These are phyloP conservation scores for Labeo catla DNA, from an alignment of 2,113 vertebrate genomes.

Conservation along the genomic window DNA sequence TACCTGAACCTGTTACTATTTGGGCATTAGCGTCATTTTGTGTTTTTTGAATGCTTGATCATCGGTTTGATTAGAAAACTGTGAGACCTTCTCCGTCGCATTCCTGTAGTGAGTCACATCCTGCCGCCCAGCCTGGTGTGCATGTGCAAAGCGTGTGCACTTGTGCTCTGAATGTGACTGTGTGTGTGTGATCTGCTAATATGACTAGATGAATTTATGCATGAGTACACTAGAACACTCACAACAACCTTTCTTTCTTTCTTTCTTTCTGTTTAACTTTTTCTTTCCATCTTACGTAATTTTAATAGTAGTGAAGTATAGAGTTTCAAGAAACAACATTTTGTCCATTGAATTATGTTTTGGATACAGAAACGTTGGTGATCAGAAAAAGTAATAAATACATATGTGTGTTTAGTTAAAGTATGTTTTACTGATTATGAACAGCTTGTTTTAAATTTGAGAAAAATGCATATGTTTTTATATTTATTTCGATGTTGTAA, in stretches of 20 bases:
- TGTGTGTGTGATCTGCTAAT: background rate
- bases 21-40: background rate
- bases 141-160: background rate
- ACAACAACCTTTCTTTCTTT: background rate
- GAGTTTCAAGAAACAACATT: background rate
- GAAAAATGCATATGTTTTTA: background rate
- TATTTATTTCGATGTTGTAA: background rate
- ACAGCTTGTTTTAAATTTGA: background rate
- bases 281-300: background rate
- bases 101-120: slow-evolving; percentile 66
- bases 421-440: background rate
- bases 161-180: slow-evolving; percentile 18
- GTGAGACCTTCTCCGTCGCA: slow-evolving; percentile 22
- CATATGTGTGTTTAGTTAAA: background rate
- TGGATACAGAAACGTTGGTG: background rate
- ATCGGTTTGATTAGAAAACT: background rate
- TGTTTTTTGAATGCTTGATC: background rate
- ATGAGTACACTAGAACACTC: background rate
- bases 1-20: background rate
- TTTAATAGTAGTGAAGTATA: background rate
- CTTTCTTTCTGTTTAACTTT: background rate
- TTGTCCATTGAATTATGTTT: background rate
- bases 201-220: slow-evolving; percentile 8
- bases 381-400: background rate
- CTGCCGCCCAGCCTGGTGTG: slow-evolving; percentile 52